Conservation (phyloP, 2,888 invertebrate genomes). For the Taenaris catops region DNA sequence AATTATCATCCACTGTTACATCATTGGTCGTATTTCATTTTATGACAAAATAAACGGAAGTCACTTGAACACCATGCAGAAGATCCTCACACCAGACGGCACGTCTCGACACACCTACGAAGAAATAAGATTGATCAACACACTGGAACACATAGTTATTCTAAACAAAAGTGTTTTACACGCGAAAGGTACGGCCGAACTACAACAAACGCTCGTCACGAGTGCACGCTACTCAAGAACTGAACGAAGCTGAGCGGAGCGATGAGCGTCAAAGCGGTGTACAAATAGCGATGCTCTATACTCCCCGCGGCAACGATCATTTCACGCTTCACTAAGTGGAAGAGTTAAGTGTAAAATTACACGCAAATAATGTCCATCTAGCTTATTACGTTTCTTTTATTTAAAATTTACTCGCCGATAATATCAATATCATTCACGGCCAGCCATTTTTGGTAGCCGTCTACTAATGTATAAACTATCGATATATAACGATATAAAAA, state of each 20-base stretch:
- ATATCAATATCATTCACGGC: not conserved
- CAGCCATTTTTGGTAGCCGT: too few species aligned
- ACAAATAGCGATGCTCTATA: slow-evolving; percentile 44
- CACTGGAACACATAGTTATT: slow-evolving; percentile 45
- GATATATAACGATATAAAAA: too few species aligned
- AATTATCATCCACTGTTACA: too few species aligned
- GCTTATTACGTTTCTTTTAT: slow-evolving; percentile 21
- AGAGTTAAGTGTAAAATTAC: slow-evolving; percentile 61
- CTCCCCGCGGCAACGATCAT: slow-evolving; percentile 44
- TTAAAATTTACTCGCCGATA: not conserved
- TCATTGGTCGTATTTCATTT: too few species aligned
- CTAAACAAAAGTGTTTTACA: slow-evolving; percentile 25
- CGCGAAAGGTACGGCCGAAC: slow-evolving; percentile 28
- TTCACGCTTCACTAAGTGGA: slow-evolving; percentile 63
- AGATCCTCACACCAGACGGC: slow-evolving; percentile 41
- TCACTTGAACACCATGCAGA: slow-evolving; percentile 72
- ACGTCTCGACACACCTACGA: slow-evolving; percentile 56
- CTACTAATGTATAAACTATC: too few species aligned
- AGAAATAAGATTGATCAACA: slow-evolving; percentile 56
- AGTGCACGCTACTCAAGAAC: slow-evolving; percentile 54
- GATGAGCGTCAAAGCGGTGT: slow-evolving; percentile 32
- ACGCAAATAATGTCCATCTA: slow-evolving; percentile 44
- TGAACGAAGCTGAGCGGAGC: slow-evolving; percentile 35
- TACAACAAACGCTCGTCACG: slow-evolving; percentile 39
- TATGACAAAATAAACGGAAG: too few species aligned